Base-by-base conservation (phyloP, 37 sponge, comb jelly and placozoan genomes). In the Aplysina aerophoba region DNA sequence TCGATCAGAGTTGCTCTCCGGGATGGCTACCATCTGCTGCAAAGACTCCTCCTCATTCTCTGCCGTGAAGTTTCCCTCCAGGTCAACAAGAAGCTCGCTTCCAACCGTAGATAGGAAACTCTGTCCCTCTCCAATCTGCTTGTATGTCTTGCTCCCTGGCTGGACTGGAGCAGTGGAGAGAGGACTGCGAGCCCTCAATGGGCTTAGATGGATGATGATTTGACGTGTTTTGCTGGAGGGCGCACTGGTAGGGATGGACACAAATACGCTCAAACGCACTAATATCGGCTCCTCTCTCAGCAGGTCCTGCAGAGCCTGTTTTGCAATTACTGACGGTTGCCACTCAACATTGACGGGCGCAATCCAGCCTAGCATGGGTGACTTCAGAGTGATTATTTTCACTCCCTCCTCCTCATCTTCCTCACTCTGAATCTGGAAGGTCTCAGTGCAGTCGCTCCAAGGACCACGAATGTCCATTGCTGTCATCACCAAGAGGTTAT, bases 121-220 rank as follows among this genome's bases (percentile, higher is more conserved):
- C 54, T 50, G 44, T 36, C n/a, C 24, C 24, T 75, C 78, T 41
- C 78, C 78, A 41, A 75, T 75, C 37, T 75, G 78, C 78, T 75
- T 40, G 54, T 75, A 75, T 0, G 21, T 24, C 24, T 54, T 75
- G 41, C 54, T 36, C 16, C 16, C 21, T 16, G 34, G 17, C 2
- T 69, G 35, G 35, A 69, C 34, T 27, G 71, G 71, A 75, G 78
- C 54, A 21, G 24, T 31, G 78, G 40, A 17, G 44, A 50, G 22
- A 5, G 78, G 24, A 17, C 25, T 24, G 39, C 24, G n/a, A 2
- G 25, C 4, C 1, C 41, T 75, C 54, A 53, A 6, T 4, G 78
- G 25, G 25, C 12, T 21, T 53, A 50, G 24, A 24, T 40, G 16
- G 53, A 75, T 24, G 3, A 75, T 14, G 54, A 75, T 50, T 12